Evolutionary conservation across 2,113 vertebrate species (phyloP).

Genomic region (Scomber scombrus): DNA sequence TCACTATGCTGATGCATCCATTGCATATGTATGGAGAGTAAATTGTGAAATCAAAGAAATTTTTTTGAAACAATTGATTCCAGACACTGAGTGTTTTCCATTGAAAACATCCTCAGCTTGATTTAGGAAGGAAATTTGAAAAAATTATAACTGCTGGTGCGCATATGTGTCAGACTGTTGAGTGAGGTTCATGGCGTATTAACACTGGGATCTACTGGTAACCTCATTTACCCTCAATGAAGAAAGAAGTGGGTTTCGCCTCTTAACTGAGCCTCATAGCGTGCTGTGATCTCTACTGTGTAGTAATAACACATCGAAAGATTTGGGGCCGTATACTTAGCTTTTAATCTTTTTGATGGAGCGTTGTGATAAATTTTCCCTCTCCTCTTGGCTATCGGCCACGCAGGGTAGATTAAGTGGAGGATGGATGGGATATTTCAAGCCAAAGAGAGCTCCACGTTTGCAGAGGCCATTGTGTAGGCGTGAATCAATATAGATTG

Average conservation of each 20-base stretch:
- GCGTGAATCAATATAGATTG: slow-evolving; percentile 60
- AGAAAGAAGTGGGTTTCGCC: background rate
- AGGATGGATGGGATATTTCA: slow-evolving; percentile 32
- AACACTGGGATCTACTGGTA: background rate
- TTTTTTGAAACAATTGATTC: slow-evolving; percentile 17
- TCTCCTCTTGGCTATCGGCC: slow-evolving; percentile 3
- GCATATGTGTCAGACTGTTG: background rate
- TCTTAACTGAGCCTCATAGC: background rate
- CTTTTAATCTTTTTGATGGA: slow-evolving; percentile 37
- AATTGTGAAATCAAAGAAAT: background rate
- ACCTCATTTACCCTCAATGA: background rate
- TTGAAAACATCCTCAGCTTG: slow-evolving; percentile 11
- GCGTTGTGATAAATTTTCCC: slow-evolving; percentile 9
- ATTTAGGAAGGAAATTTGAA: background rate
- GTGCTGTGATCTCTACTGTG: background rate
- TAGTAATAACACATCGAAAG: slow-evolving; percentile 13
- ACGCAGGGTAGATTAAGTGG: slow-evolving; percentile 32
- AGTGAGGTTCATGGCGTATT: background rate
- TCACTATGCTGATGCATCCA: background rate
- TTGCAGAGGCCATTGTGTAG: slow-evolving; percentile 54
- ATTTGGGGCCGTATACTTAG: background rate
- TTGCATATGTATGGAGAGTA: too few relatives aligned
- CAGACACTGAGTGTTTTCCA: background rate
- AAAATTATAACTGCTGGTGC: background rate
- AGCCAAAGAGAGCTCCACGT: slow-evolving; percentile 20